Evolutionary conservation across 1,140 invertebrate genomes (phyloP).

Genomic region (Drosophila varians): DNA sequence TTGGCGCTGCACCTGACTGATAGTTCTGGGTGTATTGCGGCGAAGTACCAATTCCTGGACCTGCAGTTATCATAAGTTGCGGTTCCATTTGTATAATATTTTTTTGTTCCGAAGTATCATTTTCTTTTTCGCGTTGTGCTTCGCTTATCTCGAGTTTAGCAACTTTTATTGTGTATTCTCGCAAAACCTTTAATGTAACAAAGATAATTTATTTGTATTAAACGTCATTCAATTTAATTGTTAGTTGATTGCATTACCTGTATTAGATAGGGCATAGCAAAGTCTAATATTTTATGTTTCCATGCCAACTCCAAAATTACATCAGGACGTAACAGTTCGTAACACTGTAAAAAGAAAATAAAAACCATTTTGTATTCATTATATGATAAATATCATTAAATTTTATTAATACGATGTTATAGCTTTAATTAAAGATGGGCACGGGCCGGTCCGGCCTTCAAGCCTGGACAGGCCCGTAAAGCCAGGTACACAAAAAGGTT

Average conservation of each 20-base stretch:
- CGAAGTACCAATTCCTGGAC: constrained; percentile 84
- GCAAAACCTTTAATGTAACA: constrained; percentile 86
- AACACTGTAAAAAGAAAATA: constrained; percentile 88
- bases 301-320: constrained; percentile 99
- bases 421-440: no score
- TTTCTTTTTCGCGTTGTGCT: constrained; percentile 94
- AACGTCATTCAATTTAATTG: constrained; percentile 11
- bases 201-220: not conserved
- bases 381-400: no score
- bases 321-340: constrained; percentile 98
- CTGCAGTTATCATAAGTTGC: constrained; percentile 97
- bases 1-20: constrained; percentile 64
- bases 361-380: not conserved
- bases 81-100: constrained; percentile 96
- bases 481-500: no score
- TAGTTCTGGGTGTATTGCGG: constrained; percentile 81
- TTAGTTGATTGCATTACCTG: constrained; percentile 87
- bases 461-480: no score
- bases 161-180: constrained; percentile 87
- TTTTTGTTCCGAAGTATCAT: constrained; percentile 95
- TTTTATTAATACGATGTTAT: not conserved
- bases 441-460: no score
- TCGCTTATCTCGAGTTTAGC: constrained; percentile 96
- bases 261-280: constrained; percentile 99
- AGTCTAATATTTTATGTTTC: constrained; percentile 99